Evolutionary conservation across 1,140 invertebrate genomes (phyloP).

Genomic region (Metaphire vulgaris): DNA sequence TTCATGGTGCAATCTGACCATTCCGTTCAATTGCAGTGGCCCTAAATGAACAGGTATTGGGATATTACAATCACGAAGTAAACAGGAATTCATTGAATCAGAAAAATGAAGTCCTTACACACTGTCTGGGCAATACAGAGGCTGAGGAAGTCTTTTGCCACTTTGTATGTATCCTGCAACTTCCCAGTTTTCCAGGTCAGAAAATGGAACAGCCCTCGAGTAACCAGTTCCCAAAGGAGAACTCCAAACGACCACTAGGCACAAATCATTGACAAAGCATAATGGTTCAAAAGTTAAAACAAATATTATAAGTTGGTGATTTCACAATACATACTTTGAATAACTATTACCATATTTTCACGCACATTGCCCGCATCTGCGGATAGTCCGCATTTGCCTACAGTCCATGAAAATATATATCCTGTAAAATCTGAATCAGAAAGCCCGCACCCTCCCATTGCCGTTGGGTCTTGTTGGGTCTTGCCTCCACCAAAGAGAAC

Average conservation of each 20-base stretch:
- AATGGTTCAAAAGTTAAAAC: not conserved
- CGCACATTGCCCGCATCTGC: no score
- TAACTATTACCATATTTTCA: not conserved
- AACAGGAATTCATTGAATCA: no score
- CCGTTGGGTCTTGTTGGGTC: not conserved
- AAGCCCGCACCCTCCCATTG: not conserved
- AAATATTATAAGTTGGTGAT: not conserved
- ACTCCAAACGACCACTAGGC: constrained; percentile 89
- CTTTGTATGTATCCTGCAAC: constrained; percentile 10
- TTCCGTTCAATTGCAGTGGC: not conserved
- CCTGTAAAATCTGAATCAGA: no score
- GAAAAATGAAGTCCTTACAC: no score
- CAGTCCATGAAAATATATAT: not conserved
- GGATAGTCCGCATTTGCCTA: not conserved
- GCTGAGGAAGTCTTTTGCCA: constrained; percentile 59
- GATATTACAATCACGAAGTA: no score
- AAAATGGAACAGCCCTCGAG: constrained; percentile 91
- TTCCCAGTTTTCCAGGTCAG: constrained; percentile 89
- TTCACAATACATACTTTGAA: not conserved
- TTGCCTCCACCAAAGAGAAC: no score
- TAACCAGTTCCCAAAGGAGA: constrained; percentile 89
- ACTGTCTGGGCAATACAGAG: constrained; percentile 73
- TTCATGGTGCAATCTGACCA: not conserved
- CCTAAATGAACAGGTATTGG: no score
- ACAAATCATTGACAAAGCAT: not conserved